A percentile compares a stretch with the other conserved stretches of the same genome.
These are phyloP conservation scores for Neoseiulus cucumeris DNA, from an alignment of 1,140 invertebrate species.

Conservation along the genomic window DNA sequence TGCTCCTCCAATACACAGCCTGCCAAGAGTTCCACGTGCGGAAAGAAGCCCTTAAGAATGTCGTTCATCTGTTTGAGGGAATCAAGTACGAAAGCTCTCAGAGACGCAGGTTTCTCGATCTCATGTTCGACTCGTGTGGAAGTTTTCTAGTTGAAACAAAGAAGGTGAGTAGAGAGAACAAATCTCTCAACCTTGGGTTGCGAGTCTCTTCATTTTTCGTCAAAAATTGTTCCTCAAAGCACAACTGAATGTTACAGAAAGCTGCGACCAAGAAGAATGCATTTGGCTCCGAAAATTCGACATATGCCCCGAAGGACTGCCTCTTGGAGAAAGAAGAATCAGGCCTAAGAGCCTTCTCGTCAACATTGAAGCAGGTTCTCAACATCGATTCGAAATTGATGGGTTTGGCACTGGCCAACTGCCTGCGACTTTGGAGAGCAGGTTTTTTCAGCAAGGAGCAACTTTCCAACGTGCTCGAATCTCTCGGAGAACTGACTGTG, in stretches of 20 bases:
- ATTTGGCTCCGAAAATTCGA: too few relatives aligned
- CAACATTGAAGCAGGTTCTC: too few relatives aligned
- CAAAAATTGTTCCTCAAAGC: too few relatives aligned
- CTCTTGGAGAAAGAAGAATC: too few relatives aligned
- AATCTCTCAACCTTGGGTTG: too few relatives aligned
- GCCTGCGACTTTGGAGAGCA: not conserved
- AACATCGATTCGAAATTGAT: too few relatives aligned
- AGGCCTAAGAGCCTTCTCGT: too few relatives aligned
- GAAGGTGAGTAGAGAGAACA: too few relatives aligned
- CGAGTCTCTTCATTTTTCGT: too few relatives aligned
- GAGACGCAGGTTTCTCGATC: not conserved
- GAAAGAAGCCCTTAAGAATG: not conserved
- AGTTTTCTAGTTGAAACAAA: not conserved
- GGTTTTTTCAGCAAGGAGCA: not conserved
- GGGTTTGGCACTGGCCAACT: not conserved
- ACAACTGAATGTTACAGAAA: too few relatives aligned
- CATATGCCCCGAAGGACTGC: too few relatives aligned
- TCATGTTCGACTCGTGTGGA: slow-evolving; percentile 1
- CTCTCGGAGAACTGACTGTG: not conserved
- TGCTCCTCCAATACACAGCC: not conserved
- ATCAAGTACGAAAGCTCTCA: not conserved
- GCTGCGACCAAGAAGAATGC: too few relatives aligned
- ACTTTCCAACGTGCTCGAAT: not conserved
- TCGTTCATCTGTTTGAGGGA: not conserved
- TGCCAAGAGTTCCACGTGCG: not conserved